Conservation (phyloP, 2,797 vertebrate genomes). For the Lateolabrax maculatus region DNA sequence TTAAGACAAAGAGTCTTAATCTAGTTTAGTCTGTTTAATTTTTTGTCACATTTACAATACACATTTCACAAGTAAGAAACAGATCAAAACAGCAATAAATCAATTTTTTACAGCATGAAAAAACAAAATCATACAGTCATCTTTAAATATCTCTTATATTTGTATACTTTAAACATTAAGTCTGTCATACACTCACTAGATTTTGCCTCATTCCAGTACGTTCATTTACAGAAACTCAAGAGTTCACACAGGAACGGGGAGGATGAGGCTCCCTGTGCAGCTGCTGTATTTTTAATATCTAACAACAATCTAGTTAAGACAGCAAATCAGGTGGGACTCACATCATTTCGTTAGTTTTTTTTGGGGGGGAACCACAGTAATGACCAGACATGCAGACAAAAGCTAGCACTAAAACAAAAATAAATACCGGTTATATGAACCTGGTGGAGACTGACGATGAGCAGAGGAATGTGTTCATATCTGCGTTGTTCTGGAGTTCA, state of each 20-base stretch:
- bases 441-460: background rate
- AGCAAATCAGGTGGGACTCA: conserved; percentile 24
- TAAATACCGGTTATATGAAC: conserved; percentile 36
- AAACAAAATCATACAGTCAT: conserved; percentile 65
- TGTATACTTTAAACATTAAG: conserved; percentile 66
- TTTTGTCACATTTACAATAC: conserved; percentile 74
- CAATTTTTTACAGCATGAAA: conserved; percentile 78
- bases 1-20: too few species aligned
- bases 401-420: conserved; percentile 52
- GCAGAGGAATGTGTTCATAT: conserved; percentile 56
- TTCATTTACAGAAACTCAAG: conserved; percentile 62
- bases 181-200: conserved; percentile 60
- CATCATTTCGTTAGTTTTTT: conserved; percentile 24
- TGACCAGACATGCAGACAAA: conserved; percentile 57
- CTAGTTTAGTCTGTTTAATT: conserved; percentile 53
- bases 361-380: conserved; percentile 19
- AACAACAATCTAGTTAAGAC: conserved; percentile 41
- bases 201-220: conserved; percentile 51
- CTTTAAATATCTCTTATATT: conserved; percentile 76
- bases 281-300: conserved; percentile 15
- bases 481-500: background rate
- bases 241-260: conserved; percentile 39
- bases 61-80: conserved; percentile 73
- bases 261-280: background rate
- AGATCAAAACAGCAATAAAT: conserved; percentile 64